A percentile compares a stretch with the other conserved stretches of the same genome.
Conservation (phyloP, 1,140 invertebrate species). For the Gerris buenoi region DNA sequence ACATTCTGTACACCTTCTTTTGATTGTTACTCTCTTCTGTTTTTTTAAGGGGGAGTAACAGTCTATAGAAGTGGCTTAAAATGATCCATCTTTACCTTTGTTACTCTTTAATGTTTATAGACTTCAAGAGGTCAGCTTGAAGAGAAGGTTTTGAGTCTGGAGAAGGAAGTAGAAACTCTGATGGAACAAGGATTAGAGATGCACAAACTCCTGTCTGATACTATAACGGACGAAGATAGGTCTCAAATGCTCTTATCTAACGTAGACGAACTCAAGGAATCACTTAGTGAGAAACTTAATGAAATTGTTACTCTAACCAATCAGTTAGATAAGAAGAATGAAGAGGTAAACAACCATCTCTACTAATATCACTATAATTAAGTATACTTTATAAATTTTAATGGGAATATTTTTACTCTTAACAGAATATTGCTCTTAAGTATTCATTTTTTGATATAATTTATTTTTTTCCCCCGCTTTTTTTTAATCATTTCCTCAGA, state of each 20-base stretch:
- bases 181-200: slow-evolving; percentile 31
- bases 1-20: too few relatives aligned
- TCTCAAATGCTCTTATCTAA: slow-evolving; percentile 28
- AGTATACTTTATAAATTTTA: neutral
- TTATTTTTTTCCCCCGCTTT: neutral
- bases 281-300: slow-evolving; percentile 24
- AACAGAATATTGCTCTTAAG: neutral
- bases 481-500: neutral
- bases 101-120: slow-evolving; percentile 14
- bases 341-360: slow-evolving; percentile 36
- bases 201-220: slow-evolving; percentile 40
- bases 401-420: neutral
- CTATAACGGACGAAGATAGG: slow-evolving; percentile 34
- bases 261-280: slow-evolving; percentile 30
- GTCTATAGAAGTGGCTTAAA: too few relatives aligned
- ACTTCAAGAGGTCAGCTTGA: slow-evolving; percentile 22
- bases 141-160: slow-evolving; percentile 27
- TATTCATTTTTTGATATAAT: slow-evolving; percentile 21
- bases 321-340: slow-evolving; percentile 32
- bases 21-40: too few relatives aligned
- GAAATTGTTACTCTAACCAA: slow-evolving; percentile 32
- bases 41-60: too few relatives aligned
- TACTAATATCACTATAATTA: too few relatives aligned
- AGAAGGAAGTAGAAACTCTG: slow-evolving; percentile 31
- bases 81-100: too few relatives aligned